Percentiles rank a stretch among this genome's conserved stretches.
Evolutionary conservation across 2,888 invertebrate species (phyloP).

Genomic region (Trisateles emortualis): DNA sequence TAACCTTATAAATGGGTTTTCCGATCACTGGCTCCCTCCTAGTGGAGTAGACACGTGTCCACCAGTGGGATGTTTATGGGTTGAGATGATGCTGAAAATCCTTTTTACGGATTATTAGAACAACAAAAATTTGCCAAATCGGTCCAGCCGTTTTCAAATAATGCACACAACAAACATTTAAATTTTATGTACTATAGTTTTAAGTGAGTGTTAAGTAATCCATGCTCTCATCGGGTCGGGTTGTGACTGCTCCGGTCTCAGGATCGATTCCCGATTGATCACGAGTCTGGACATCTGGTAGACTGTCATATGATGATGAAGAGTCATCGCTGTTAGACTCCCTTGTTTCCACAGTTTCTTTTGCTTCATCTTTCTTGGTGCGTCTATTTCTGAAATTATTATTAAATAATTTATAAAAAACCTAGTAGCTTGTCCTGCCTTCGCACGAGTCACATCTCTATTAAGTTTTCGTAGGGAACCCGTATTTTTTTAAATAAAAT

Average conservation of each 20-base stretch:
- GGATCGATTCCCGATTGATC: constrained; percentile 26
- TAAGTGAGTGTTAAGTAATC: constrained; percentile 53
- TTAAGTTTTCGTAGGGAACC: too few relatives aligned
- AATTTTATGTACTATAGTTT: not conserved
- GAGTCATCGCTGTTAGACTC: constrained; percentile 43
- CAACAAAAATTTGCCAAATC: too few relatives aligned
- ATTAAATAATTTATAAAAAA: not conserved
- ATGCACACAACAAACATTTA: not conserved
- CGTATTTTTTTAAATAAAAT: too few relatives aligned
- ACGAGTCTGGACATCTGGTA: constrained; percentile 40
- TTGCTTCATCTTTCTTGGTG: constrained; percentile 54
- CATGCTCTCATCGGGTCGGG: constrained; percentile 45
- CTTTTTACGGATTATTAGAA: too few relatives aligned
- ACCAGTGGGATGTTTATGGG: too few relatives aligned
- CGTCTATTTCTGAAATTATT: constrained; percentile 45
- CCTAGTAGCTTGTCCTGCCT: too few relatives aligned
- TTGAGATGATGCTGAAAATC: too few relatives aligned
- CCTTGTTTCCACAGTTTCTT: constrained; percentile 40
- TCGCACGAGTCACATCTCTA: too few relatives aligned
- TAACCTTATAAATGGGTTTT: too few relatives aligned
- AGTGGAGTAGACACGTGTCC: too few relatives aligned
- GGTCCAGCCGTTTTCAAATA: too few relatives aligned
- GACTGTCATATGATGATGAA: constrained; percentile 49
- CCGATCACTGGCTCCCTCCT: too few relatives aligned
- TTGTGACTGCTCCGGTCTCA: constrained; percentile 10